phyloP scores from a whole-genome alignment of 2,888 invertebrate genomes.

The Tipula lateralis region DNA sequence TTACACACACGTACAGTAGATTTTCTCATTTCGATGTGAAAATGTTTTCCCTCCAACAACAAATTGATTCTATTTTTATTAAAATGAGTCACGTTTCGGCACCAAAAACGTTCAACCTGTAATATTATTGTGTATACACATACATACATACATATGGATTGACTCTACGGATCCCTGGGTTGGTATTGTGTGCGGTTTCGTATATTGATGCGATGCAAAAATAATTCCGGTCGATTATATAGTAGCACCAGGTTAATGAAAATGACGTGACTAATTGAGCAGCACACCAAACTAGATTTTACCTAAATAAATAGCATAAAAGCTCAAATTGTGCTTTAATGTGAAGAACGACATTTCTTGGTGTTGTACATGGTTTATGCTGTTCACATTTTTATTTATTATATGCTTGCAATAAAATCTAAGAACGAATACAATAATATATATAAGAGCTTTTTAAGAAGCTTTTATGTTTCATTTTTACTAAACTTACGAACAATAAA shows the following conservation, averaged over 20 bases:
- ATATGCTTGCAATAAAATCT: background rate
- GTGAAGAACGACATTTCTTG: background rate
- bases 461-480: background rate
- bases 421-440: too few species aligned
- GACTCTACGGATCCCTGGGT: background rate
- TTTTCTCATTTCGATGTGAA: background rate
- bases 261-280: background rate
- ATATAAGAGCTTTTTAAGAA: background rate
- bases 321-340: background rate
- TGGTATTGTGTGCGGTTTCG: background rate
- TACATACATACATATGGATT: background rate
- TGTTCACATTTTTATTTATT: background rate
- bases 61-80: background rate
- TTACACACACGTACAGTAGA: background rate
- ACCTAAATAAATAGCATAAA: background rate
- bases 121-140: background rate
- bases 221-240: background rate
- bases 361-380: background rate
- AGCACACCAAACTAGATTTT: background rate
- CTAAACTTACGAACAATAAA: background rate
- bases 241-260: background rate
- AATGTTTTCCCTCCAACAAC: background rate
- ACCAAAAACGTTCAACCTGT: background rate
- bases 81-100: background rate
- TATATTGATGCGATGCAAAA: background rate